Evolutionary conservation across 1,140 invertebrate species (phyloP).

Genomic region (Heliconius congener): DNA sequence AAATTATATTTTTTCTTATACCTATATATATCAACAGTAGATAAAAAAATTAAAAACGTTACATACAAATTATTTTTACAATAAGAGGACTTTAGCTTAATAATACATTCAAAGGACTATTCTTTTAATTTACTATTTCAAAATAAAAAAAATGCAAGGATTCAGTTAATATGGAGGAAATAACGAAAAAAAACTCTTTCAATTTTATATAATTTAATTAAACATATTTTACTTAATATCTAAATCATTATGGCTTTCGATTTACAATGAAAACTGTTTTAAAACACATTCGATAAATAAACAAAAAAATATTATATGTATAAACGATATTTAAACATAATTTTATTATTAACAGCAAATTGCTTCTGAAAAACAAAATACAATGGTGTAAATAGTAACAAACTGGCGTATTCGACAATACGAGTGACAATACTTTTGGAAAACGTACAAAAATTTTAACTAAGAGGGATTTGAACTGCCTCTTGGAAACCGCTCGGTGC

Average conservation of each 20-base stretch:
- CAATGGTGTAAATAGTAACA: not conserved
- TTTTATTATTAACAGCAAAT: not conserved
- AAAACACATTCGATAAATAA: not conserved
- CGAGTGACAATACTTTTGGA: too few relatives aligned
- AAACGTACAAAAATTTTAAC: too few relatives aligned
- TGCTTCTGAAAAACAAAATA: not conserved
- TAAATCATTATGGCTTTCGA: constrained; percentile 10
- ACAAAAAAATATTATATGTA: not conserved
- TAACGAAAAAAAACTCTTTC: not conserved
- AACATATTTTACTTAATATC: constrained; percentile 8
- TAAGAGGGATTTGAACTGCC: too few relatives aligned
- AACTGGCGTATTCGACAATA: not conserved
- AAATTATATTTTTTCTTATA: too few relatives aligned
- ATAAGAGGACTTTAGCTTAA: not conserved
- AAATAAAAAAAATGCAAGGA: not conserved
- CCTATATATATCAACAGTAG: too few relatives aligned
- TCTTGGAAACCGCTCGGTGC: too few relatives aligned
- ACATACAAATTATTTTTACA: too few relatives aligned
- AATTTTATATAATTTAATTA: constrained; percentile 15
- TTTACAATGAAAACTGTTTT: not conserved
- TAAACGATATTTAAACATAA: not conserved
- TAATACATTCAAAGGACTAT: too few relatives aligned
- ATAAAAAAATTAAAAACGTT: too few relatives aligned
- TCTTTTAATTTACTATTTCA: too few relatives aligned
- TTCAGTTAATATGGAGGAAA: not conserved